Conservation (phyloP, 2,797 vertebrate genomes). For the Apodemus agrarius region DNA sequence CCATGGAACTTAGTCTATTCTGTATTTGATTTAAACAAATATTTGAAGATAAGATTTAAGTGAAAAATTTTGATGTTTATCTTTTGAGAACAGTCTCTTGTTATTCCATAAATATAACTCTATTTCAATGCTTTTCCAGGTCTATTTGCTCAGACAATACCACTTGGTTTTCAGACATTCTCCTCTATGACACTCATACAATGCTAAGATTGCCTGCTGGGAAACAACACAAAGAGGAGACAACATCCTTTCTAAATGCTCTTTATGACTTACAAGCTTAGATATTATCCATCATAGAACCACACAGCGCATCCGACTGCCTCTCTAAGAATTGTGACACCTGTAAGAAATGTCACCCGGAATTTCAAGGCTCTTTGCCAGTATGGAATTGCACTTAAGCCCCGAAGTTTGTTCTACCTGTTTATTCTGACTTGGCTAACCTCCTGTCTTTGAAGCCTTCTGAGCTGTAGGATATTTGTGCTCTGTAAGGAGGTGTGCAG, state of each 20-base stretch:
- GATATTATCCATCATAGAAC: slow-evolving; percentile 40
- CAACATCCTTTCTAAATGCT: background rate
- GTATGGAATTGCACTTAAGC: slow-evolving; percentile 4
- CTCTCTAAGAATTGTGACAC: background rate
- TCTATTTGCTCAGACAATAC: slow-evolving; percentile 33
- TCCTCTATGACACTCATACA: slow-evolving; percentile 2
- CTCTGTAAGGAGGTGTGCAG: background rate
- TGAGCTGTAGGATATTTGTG: background rate
- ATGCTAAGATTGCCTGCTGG: slow-evolving; percentile 17
- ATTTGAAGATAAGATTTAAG: slow-evolving; percentile 55
- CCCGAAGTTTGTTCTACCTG: slow-evolving; percentile 3
- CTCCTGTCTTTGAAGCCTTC: background rate
- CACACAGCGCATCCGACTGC: background rate
- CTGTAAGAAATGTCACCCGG: background rate
- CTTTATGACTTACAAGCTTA: slow-evolving; percentile 38
- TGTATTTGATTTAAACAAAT: slow-evolving; percentile 49
- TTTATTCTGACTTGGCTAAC: background rate
- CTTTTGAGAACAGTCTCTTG: slow-evolving; percentile 47
- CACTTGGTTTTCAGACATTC: slow-evolving; percentile 56
- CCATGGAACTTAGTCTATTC: background rate
- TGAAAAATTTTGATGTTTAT: slow-evolving; percentile 17
- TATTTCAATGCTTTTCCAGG: slow-evolving; percentile 44
- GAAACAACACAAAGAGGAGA: slow-evolving; percentile 35
- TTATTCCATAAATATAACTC: background rate
- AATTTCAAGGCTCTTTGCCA: slow-evolving; percentile 35